Base-by-base conservation (phyloP, 2,113 vertebrate genomes). In the Thinocorus orbignyianus region DNA sequence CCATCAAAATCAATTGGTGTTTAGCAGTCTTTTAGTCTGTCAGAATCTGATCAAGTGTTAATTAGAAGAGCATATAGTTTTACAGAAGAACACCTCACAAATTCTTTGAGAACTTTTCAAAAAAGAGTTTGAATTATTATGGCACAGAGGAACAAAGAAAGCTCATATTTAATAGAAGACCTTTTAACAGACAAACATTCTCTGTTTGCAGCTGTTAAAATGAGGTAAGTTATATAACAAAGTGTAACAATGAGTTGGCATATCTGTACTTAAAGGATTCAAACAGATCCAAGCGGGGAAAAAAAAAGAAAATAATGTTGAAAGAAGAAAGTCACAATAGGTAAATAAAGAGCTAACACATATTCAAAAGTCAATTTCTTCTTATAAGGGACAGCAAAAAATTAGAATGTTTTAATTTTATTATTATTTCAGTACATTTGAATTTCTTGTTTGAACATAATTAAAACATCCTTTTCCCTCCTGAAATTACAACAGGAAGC, bases 1-100 rank as follows among this genome's bases (percentile, higher is more conserved):
- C 62, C 2, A 1, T 37, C 49, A 88, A 72, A 61, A 86, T 55
- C 44, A 60, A 65, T 8, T 0, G 0, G 6, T 26, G 33, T 52
- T 88, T 73, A 77, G 49, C 33, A 68, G 13, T 35, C 42, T 69
- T 83, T 91, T 55, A 30, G 22, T 60, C 61, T 72, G 10, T 30
- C 79, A 92, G 35, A 64, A 86, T 44, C 35, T 73, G 68, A 83
- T 25, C 52, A 87, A 78, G 20, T 15, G 22, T 46, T 83, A 82
- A 55, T 26, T 24, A 80, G 44, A 88, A 76, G 79, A 72, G 6
- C 7, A 37, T 11, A 10, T 3, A 31, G 44, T 70, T 78, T 66
- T 81, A 62, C 15, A 84, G 65, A 37, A 73, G 23, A 89, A 80
- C 65, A 16, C 7, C 5, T 23, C 39, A 25, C 6, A 86, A 49